Percentiles rank a stretch among this genome's conserved stretches.
phyloP scores from a whole-genome alignment of 2,888 invertebrate species.

The Cynaeus angustus region DNA sequence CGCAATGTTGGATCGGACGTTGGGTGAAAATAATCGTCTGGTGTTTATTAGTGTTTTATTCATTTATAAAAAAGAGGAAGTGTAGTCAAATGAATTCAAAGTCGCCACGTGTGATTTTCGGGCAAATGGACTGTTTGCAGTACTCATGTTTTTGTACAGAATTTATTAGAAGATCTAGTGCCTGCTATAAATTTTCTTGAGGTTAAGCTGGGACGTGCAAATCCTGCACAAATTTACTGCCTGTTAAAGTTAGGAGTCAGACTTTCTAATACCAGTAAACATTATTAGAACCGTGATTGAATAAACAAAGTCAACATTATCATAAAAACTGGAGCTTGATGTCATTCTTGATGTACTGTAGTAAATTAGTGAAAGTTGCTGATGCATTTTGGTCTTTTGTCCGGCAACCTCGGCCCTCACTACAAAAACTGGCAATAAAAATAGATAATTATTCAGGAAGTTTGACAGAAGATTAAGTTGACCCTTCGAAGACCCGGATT shows the following conservation, averaged over 20 bases:
- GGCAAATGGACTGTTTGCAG: no score
- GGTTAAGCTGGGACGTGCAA: not conserved
- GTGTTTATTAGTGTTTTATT: no score
- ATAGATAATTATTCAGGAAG: conserved; percentile 53
- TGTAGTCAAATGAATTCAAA: not conserved
- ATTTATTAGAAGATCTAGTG: not conserved
- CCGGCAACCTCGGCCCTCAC: not conserved
- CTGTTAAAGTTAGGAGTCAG: not conserved
- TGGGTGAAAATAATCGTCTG: not conserved
- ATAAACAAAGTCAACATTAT: not conserved
- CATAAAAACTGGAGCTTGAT: no score
- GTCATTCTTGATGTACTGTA: no score
- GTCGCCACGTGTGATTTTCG: not conserved
- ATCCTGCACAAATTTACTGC: conserved; percentile 1
- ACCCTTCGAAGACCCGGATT: conserved; percentile 53
- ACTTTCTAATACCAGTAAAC: not conserved
- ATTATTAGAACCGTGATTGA: not conserved
- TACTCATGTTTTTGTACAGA: not conserved
- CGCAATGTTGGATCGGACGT: not conserved
- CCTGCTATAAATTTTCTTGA: not conserved
- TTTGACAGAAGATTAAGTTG: conserved; percentile 50
- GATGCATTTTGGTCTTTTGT: conserved; percentile 1
- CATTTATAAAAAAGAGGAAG: no score
- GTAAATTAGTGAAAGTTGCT: no score
- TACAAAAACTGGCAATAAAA: conserved; percentile 25